Conservation (phyloP, 2,113 vertebrate genomes). For the Pteropus alecto region DNA sequence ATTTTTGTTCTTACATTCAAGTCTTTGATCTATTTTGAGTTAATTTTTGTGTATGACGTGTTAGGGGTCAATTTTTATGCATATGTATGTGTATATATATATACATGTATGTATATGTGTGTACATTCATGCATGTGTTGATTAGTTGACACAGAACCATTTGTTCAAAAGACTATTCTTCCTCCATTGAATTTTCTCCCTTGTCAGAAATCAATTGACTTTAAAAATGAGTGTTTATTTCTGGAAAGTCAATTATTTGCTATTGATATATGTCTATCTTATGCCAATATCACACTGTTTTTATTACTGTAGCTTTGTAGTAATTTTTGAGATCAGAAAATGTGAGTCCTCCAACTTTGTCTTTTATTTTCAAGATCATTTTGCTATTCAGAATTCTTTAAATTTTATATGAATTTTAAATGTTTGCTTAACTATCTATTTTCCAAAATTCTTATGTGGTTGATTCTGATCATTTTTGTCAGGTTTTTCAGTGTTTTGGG, state of each 20-base stretch:
- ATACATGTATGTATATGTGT: rapidly evolving
- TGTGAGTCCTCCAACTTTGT: neutral
- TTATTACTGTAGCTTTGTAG: neutral
- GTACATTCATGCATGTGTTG: neutral
- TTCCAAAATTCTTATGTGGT: neutral
- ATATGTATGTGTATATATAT: neutral
- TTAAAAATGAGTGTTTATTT: neutral
- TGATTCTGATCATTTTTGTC: neutral
- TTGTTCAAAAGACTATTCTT: neutral
- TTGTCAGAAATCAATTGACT: neutral
- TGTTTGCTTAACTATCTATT: neutral
- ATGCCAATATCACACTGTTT: neutral
- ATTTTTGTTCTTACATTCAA: neutral
- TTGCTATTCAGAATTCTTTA: neutral
- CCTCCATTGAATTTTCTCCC: neutral
- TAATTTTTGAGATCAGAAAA: neutral
- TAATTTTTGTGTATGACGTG: neutral
- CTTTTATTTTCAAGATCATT: neutral
- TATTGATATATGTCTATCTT: neutral
- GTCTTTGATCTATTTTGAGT: neutral
- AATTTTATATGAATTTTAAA: neutral
- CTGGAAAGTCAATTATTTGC: neutral
- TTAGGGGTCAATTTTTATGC: neutral
- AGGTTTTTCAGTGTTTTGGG: neutral
- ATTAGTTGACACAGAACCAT: neutral